Evolutionary conservation across 2,797 vertebrate species (phyloP).

Genomic region (Spheniscus humboldti): DNA sequence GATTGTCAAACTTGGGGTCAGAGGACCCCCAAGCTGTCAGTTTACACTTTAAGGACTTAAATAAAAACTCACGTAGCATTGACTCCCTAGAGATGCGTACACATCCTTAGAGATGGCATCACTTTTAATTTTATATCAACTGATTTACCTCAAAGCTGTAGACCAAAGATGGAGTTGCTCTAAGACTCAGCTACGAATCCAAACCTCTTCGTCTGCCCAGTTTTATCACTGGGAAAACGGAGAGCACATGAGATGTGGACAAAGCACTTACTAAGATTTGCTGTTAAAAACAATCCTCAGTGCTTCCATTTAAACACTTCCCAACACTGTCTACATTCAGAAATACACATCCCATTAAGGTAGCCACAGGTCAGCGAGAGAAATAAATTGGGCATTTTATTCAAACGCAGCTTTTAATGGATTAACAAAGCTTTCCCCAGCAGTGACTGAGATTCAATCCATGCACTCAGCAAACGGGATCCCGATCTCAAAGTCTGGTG

Average conservation of each 20-base stretch:
- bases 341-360: background rate
- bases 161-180: background rate
- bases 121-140: background rate
- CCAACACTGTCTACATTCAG: background rate
- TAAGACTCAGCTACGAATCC: background rate
- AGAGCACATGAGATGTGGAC: background rate
- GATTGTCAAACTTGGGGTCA: too few relatives aligned
- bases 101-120: background rate
- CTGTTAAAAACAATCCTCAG: background rate
- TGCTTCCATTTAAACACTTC: background rate
- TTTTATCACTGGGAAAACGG: background rate
- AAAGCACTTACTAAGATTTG: background rate
- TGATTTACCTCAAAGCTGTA: background rate
- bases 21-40: background rate
- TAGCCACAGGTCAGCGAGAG: fast-evolving
- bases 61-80: background rate
- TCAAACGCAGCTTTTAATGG: background rate
- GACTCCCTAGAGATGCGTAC: background rate
- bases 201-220: background rate
- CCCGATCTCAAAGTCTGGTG: background rate
- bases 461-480: background rate
- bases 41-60: background rate
- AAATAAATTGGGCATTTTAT: background rate
- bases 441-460: background rate
- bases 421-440: background rate